Evolutionary conservation across 2,113 vertebrate species (phyloP).

Genomic region (Pedionomus torquatus): DNA sequence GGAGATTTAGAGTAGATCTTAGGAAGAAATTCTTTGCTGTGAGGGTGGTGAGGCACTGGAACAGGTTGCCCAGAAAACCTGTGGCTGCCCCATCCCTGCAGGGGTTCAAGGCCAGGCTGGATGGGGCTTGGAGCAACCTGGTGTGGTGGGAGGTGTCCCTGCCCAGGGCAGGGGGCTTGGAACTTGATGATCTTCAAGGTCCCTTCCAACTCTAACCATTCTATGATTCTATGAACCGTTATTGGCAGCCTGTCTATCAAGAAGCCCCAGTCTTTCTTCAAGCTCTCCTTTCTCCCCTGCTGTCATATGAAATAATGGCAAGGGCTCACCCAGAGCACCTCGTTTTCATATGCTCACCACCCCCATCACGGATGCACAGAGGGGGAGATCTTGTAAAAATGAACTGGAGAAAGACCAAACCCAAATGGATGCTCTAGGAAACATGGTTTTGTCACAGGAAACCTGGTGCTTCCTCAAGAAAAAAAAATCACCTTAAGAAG

Average conservation of each 20-base stretch:
- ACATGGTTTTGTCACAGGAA: neutral
- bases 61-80: too few relatives aligned
- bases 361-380: neutral
- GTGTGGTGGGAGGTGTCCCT: too few relatives aligned
- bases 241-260: neutral
- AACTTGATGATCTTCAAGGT: too few relatives aligned
- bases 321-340: neutral
- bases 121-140: too few relatives aligned
- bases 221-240: too few relatives aligned
- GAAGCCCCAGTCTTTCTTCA: neutral
- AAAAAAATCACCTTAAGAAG: accelerated
- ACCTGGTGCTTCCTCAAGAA: neutral
- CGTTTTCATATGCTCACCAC: neutral
- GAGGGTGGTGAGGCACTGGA: too few relatives aligned
- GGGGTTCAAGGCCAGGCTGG: too few relatives aligned
- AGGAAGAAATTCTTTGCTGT: too few relatives aligned
- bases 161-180: too few relatives aligned
- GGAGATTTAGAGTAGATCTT: too few relatives aligned
- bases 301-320: neutral
- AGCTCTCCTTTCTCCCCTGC: neutral
- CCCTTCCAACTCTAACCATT: too few relatives aligned
- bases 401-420: neutral
- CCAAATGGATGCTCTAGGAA: neutral
- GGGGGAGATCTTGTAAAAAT: neutral
- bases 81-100: too few relatives aligned